Conservation (phyloP, 2,888 invertebrate species). For the Drosophila mulleri region DNA sequence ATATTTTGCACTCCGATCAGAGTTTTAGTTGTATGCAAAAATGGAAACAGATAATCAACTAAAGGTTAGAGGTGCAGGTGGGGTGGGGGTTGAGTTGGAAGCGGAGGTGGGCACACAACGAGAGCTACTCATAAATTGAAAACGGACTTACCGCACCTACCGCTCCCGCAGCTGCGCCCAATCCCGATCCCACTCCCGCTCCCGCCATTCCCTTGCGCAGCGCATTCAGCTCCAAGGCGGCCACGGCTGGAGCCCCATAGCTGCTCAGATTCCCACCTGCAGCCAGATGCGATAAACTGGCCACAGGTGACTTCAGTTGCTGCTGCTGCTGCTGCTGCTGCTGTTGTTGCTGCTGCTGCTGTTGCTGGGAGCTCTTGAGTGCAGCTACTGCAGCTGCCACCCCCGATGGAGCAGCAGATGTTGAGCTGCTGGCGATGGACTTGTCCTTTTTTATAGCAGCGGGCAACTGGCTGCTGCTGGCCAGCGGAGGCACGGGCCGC, state of each 20-base stretch:
- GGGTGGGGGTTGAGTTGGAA: slow-evolving; percentile 41
- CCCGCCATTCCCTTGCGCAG: slow-evolving; percentile 81
- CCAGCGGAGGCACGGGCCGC: slow-evolving; percentile 85
- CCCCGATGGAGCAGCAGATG: slow-evolving; percentile 23
- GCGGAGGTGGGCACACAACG: slow-evolving; percentile 58
- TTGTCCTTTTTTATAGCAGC: slow-evolving; percentile 45
- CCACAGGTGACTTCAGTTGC: slow-evolving; percentile 71
- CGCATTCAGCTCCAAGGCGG: slow-evolving; percentile 67
- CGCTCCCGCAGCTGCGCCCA: slow-evolving; percentile 65
- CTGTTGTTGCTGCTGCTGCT: slow-evolving; percentile 36
- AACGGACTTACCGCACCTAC: slow-evolving; percentile 84
- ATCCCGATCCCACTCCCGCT: slow-evolving; percentile 47
- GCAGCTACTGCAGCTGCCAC: slow-evolving; percentile 69
- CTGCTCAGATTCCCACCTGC: slow-evolving; percentile 61
- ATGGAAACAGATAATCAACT: slow-evolving; percentile 46
- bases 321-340: slow-evolving; percentile 73
- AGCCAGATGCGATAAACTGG: slow-evolving; percentile 69
- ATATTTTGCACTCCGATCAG: slow-evolving; percentile 17
- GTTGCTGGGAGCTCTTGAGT: slow-evolving; percentile 55
- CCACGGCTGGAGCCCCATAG: slow-evolving; percentile 47
- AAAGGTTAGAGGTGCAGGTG: slow-evolving; percentile 64
- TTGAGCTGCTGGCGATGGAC: slow-evolving; percentile 18
- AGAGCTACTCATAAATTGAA: slow-evolving; percentile 73
- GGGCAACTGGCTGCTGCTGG: slow-evolving; percentile 74
- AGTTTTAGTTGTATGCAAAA: slow-evolving; percentile 21